Base-by-base conservation (phyloP, 2,888 invertebrate genomes). In the Pyrrhia umbra region DNA sequence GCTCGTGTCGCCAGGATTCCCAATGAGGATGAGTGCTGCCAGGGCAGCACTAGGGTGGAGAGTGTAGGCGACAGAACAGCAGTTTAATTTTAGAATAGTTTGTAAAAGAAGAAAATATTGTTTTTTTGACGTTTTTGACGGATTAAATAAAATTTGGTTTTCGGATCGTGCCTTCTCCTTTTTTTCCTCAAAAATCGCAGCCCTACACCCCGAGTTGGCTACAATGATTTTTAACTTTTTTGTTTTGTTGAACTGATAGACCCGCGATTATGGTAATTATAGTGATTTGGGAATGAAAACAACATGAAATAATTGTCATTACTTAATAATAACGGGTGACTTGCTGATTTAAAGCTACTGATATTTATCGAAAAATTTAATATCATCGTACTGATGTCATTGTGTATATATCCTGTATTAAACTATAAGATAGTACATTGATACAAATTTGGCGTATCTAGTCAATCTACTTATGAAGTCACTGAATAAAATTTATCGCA, bases 281-380 rank as follows among this genome's bases (percentile, higher is more conserved):
- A n/a, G n/a, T n/a, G n/a, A 34, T n/a, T 34, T 34, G 15, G 13
- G 9, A 37, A 37, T 37, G 6, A 15, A 37, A 37, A 15, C 15
- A 15, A 37, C 9, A n/a, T 55, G 43, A 16, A 18, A 18, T 37
- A 13, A 15, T 10, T 58, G 34, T 34, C 1, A n/a, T 34, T 34
- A 37, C 37, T 6, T 23, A 57, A 67, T 57, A 40, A 46, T 39
- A 16, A 5, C 8, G 25, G 18, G 60, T 59, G 65, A 65, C 69
- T 68, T 43, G 43, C 47, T 9, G 15, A 30, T 37, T 15, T 2
- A 2, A 16, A 37, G 37, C 6, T 37, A 8, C 15, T 37, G 37
- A 37, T 37, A 15, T 6, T 23, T n/a, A 34, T n/a, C 6, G 34
- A 5, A 34, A 34, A 34, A 34, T 34, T 8, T 5, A 5, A 34